These are phyloP conservation scores for Clitarchus hookeri DNA, from an alignment of 2,888 invertebrate species.

Conservation along the genomic window DNA sequence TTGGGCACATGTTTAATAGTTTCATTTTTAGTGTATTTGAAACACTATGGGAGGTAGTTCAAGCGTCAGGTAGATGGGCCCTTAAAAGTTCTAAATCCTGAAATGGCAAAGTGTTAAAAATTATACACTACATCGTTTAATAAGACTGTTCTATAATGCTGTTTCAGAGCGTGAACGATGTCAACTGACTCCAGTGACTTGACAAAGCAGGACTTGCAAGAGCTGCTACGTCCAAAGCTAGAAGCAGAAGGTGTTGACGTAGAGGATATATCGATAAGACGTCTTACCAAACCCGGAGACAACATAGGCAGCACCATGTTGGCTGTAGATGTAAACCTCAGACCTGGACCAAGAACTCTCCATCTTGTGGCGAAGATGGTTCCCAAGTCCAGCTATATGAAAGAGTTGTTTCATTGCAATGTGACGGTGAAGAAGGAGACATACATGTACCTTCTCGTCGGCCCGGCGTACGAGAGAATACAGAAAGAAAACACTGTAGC, in stretches of 20 bases:
- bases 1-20: no score
- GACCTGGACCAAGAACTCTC: conserved; percentile 43
- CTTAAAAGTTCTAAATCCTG: no score
- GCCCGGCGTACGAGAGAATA: conserved; percentile 47
- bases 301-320: conserved; percentile 67
- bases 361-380: conserved; percentile 52
- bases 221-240: not conserved
- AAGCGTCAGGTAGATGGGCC: no score
- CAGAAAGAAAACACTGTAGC: conserved; percentile 47
- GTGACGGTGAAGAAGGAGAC: conserved; percentile 52
- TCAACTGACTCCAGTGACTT: not conserved
- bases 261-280: conserved; percentile 52
- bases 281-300: conserved; percentile 62
- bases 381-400: conserved; percentile 50
- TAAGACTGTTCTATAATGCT: not conserved
- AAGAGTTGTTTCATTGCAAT: conserved; percentile 52
- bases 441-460: conserved; percentile 50
- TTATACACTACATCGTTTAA: no score
- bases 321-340: conserved; percentile 50
- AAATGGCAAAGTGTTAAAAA: no score
- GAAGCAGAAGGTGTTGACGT: conserved; percentile 45
- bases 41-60: no score
- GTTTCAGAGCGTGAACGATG: not conserved
- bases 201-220: not conserved
- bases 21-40: no score